A percentile compares a stretch with the other conserved stretches of the same genome.
These are phyloP conservation scores for Cephalopholis sonnerati DNA, from an alignment of 2,113 vertebrate species.

Conservation along the genomic window DNA sequence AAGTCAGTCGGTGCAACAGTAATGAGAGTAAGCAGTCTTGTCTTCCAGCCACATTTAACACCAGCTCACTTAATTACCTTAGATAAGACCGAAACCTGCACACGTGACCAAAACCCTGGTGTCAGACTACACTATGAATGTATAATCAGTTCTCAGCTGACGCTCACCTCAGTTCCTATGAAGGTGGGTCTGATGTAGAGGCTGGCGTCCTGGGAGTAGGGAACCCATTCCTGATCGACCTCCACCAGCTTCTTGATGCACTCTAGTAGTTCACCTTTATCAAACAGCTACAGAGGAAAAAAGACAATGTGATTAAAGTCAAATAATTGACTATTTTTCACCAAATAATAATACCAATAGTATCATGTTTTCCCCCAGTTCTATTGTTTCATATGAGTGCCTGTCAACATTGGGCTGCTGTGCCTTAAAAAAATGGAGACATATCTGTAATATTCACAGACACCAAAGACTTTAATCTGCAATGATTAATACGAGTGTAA, in stretches of 20 bases:
- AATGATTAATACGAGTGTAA: too few relatives aligned
- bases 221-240: slow-evolving; percentile 92
- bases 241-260: slow-evolving; percentile 90
- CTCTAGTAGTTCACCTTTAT: slow-evolving; percentile 86
- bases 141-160: too few relatives aligned
- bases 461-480: too few relatives aligned
- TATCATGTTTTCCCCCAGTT: too few relatives aligned
- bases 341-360: background rate
- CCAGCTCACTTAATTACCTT: background rate
- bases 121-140: too few relatives aligned
- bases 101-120: too few relatives aligned
- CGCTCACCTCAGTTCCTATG: slow-evolving; percentile 88
- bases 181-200: slow-evolving; percentile 93
- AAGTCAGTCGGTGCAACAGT: background rate
- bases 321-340: too few relatives aligned
- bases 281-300: slow-evolving; percentile 83
- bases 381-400: too few relatives aligned
- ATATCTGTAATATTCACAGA: too few relatives aligned
- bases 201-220: slow-evolving; percentile 83
- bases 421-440: too few relatives aligned
- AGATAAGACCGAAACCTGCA: background rate
- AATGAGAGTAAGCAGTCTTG: background rate
- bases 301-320: background rate
- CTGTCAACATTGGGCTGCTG: too few relatives aligned
- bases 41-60: background rate